Base-by-base conservation (phyloP, 2,797 vertebrate genomes). In the Mus minutoides region DNA sequence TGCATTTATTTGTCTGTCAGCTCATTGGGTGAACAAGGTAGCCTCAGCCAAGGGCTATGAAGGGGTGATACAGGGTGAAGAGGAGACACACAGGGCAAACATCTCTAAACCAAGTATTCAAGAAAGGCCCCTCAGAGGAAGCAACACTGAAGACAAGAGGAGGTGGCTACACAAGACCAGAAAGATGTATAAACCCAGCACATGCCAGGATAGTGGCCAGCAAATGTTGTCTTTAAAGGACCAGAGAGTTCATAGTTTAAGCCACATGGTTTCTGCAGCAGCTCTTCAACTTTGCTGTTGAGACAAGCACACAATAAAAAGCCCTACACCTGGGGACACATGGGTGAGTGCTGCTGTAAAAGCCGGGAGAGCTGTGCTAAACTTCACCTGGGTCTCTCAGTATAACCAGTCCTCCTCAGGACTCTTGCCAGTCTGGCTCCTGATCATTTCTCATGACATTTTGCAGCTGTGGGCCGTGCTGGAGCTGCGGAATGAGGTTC, bases 61-160 rank as follows among this genome's bases (percentile, higher is more conserved):
- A 52, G 88, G 62, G 49, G 24, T 46, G 40, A 37, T 1, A 40
- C 31, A 16, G 21, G 12, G 62, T 17, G 3, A 82, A 69, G 37
- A 13, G 19, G 49, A 49, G 49, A 49, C 49, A 6, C 24, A 24
- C 12, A 46, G 26, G 54, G 60, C 67, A 37, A 56, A 14, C 16
- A 5, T 75, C 90, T 58, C 7, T n/a, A 49, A 64, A 11, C 62
- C 92, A 95, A 97, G 86, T 88, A 46, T 0, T 90, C 79, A 92
- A 49, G 75, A 91, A 37, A 58, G 84, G 34, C 31, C 83, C 37
- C 13, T 13, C 24, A 43, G 64, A 75, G 85, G 77, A 46, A 54
- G 46, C 90, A 67, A 64, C 43, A 46, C 26, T 31, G 26, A 88
- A 29, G 88, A 73, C 26, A 6, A 31, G 37, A 43, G 56, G 40